These are phyloP conservation scores for Heliconius ismenius DNA, from an alignment of 2,888 invertebrate species.

Conservation along the genomic window DNA sequence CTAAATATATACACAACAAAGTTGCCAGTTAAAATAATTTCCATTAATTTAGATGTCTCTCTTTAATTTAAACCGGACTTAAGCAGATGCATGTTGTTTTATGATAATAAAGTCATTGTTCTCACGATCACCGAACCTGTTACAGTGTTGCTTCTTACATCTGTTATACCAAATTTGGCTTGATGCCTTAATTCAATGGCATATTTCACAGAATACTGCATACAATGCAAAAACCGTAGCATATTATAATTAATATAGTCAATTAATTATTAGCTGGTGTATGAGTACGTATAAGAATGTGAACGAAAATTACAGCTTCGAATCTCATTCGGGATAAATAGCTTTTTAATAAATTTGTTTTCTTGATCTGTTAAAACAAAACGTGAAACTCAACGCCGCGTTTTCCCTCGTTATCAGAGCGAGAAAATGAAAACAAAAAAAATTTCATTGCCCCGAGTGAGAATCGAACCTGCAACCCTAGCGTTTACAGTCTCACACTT, in stretches of 20 bases:
- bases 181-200: slow-evolving; percentile 27
- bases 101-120: slow-evolving; percentile 42
- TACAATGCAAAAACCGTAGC: slow-evolving; percentile 16
- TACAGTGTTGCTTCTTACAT: slow-evolving; percentile 16
- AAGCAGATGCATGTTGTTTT: slow-evolving; percentile 23
- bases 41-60: not conserved
- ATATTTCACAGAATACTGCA: slow-evolving; percentile 14
- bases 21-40: not conserved
- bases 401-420: not conserved
- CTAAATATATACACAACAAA: not conserved
- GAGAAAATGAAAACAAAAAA: not conserved
- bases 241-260: slow-evolving; percentile 17
- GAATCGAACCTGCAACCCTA: not conserved
- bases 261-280: slow-evolving; percentile 11
- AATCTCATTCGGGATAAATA: not conserved
- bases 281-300: not conserved
- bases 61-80: slow-evolving; percentile 5
- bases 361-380: not conserved
- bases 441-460: not conserved
- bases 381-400: not conserved
- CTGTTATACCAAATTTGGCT: slow-evolving; percentile 32
- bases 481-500: not conserved
- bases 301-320: not conserved
- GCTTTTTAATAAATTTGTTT: not conserved
- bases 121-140: slow-evolving; percentile 23